Percentiles rank a stretch among this genome's conserved stretches.
These are phyloP conservation scores for Antedon mediterranea DNA, from an alignment of 53 echinoderm and acorn worm genomes.

Conservation along the genomic window DNA sequence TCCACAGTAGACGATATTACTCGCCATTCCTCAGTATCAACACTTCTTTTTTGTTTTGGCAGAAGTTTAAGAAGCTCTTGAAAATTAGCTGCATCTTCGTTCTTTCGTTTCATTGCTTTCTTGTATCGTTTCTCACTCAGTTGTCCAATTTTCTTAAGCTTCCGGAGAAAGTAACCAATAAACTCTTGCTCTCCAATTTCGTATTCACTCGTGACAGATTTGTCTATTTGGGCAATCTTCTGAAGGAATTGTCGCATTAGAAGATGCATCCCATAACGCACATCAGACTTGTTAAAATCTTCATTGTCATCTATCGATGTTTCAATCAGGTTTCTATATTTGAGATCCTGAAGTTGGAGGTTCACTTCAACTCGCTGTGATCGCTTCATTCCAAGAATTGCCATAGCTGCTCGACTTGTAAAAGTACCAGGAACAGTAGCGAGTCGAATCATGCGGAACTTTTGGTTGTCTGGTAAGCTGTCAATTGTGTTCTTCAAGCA, in stretches of 20 bases:
- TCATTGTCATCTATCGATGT: conserved; percentile 25
- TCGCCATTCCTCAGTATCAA: neutral
- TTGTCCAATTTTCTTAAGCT: conserved; percentile 9
- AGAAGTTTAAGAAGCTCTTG: conserved; percentile 13
- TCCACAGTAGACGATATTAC: neutral
- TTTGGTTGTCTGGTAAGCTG: conserved; percentile 35
- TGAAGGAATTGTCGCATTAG: conserved; percentile 73
- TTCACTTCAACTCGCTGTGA: conserved; percentile 39
- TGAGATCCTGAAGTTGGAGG: conserved; percentile 63
- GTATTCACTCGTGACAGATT: conserved; percentile 24
- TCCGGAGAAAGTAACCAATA: conserved; percentile 33
- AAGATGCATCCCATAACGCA: conserved; percentile 65
- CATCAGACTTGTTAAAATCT: conserved; percentile 1
- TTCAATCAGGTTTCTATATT: conserved; percentile 76
- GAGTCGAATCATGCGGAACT: conserved; percentile 44
- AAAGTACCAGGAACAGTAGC: conserved; percentile 82
- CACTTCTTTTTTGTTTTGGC: neutral
- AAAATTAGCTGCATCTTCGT: conserved; percentile 25
- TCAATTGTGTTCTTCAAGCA: conserved; percentile 57
- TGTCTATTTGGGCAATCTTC: conserved; percentile 29
- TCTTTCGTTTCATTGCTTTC: conserved; percentile 12
- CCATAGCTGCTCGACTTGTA: conserved; percentile 59
- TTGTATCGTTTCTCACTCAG: conserved; percentile 14
- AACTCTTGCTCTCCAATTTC: conserved; percentile 45
- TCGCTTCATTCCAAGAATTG: conserved; percentile 49